Conservation (phyloP, 2,797 vertebrate genomes). For the Crypturellus tataupa region DNA sequence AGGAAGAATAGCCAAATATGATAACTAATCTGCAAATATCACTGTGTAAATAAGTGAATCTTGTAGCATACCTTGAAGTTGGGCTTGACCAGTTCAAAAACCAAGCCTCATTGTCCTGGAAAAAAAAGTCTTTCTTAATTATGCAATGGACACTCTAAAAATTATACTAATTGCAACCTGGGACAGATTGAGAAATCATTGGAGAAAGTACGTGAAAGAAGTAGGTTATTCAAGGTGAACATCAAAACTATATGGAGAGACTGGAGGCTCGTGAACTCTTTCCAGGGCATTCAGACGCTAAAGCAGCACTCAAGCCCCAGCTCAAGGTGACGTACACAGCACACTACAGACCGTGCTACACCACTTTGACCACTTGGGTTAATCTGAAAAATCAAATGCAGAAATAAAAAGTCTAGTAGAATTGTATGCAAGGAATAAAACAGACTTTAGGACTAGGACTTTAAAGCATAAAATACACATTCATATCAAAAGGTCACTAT, state of each 20-base stretch:
- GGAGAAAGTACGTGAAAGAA: neutral
- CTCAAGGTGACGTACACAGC: neutral
- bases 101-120: neutral
- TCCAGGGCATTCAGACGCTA: neutral
- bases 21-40: neutral
- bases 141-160: neutral
- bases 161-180: neutral
- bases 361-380: neutral
- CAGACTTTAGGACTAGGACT: neutral
- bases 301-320: neutral
- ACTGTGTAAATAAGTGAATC: neutral
- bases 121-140: neutral
- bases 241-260: neutral
- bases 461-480: neutral
- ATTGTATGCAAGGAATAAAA: neutral
- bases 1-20: neutral
- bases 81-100: neutral
- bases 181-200: neutral
- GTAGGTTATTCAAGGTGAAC: neutral
- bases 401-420: neutral
- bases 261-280: neutral
- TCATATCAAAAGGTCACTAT: neutral
- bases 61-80: neutral
- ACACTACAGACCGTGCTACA: neutral
- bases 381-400: neutral